A percentile compares a stretch with the other conserved stretches of the same genome.
These are phyloP conservation scores for Protaetia brevitarsis DNA, from an alignment of 1,140 invertebrate species.

Conservation along the genomic window DNA sequence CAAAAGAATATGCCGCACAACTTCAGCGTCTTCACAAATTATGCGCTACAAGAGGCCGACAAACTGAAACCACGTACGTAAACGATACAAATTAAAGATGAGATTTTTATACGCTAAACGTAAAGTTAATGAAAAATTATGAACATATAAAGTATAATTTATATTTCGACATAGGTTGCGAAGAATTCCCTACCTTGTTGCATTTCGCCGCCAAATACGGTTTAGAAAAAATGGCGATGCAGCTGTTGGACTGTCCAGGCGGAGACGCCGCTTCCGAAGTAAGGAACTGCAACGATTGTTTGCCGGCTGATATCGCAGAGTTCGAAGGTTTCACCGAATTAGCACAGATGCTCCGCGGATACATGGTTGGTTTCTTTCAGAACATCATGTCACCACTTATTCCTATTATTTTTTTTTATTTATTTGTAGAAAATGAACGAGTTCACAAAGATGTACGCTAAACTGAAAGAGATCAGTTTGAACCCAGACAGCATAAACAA, in stretches of 20 bases:
- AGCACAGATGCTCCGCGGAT: conserved; percentile 70
- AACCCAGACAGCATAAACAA: conserved; percentile 48
- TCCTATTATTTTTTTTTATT: conserved; percentile 23
- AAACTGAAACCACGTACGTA: background rate
- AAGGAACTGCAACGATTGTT: conserved; percentile 71
- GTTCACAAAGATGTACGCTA: conserved; percentile 78
- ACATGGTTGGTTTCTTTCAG: conserved; percentile 57
- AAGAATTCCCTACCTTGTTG: conserved; percentile 81
- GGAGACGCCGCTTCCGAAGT: conserved; percentile 75
- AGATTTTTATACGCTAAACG: too few species aligned
- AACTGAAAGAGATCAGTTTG: conserved; percentile 74
- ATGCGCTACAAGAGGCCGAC: conserved; percentile 30
- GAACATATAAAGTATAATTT: too few species aligned
- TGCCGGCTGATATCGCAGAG: conserved; percentile 76
- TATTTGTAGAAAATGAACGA: conserved; percentile 66
- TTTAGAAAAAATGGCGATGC: conserved; percentile 75
- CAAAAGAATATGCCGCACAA: conserved; percentile 77
- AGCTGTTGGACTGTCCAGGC: conserved; percentile 79
- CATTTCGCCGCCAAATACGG: conserved; percentile 87
- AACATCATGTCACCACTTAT: background rate
- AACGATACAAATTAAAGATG: too few species aligned
- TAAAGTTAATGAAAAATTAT: too few species aligned
- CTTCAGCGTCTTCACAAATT: conserved; percentile 67
- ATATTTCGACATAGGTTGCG: too few species aligned
- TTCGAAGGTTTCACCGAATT: conserved; percentile 66